A percentile compares a stretch with the other conserved stretches of the same genome.
Conservation (phyloP, 2,113 vertebrate genomes). For the Gorsachius goisagi region DNA sequence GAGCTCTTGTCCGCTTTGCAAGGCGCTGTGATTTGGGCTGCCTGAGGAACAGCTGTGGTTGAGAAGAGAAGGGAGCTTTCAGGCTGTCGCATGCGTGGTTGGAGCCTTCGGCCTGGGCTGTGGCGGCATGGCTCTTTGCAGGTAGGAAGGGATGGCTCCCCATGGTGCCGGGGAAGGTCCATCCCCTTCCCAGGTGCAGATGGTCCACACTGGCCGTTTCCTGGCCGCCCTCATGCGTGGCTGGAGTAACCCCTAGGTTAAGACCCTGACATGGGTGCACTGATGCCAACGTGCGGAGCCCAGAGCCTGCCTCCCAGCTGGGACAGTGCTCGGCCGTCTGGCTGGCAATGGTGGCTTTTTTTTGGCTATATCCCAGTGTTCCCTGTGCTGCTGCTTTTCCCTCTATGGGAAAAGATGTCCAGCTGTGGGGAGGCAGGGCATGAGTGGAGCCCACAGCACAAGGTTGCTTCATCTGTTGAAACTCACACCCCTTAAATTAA, state of each 20-base stretch:
- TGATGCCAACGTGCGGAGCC: rapidly evolving
- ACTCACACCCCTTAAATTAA: too few species aligned
- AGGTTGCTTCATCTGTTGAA: background rate
- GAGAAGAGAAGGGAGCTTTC: background rate
- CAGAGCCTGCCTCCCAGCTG: background rate
- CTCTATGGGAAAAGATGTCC: background rate
- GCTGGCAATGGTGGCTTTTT: background rate
- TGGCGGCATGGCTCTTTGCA: rapidly evolving
- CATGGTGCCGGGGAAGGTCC: background rate
- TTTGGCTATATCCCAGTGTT: background rate
- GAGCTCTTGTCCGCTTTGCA: background rate
- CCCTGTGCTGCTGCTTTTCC: background rate
- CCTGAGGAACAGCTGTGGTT: background rate
- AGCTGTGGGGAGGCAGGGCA: background rate
- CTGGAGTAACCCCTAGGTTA: background rate
- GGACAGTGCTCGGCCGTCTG: background rate
- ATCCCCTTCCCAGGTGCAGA: background rate
- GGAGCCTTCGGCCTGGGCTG: rapidly evolving
- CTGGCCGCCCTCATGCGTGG: background rate
- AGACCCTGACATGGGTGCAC: too few species aligned
- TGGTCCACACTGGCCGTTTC: background rate
- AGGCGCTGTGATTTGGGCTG: background rate
- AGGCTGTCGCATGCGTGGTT: background rate
- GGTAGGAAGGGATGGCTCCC: background rate
- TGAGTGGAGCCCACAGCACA: background rate